Conservation (phyloP, 2,113 vertebrate genomes). For the Mus musculus region DNA sequence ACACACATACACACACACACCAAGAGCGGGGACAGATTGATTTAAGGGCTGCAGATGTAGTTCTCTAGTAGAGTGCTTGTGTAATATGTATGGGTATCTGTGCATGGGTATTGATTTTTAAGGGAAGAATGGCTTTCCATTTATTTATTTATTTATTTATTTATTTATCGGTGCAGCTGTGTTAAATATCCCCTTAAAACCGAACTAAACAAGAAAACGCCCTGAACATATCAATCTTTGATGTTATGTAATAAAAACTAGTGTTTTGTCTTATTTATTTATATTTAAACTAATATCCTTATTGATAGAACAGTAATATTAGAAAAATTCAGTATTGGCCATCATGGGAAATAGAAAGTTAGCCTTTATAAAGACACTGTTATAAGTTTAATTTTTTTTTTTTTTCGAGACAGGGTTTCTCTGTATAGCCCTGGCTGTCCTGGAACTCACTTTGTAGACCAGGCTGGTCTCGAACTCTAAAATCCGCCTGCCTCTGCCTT, state of each 20-base stretch:
- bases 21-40: not conserved
- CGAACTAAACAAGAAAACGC: not conserved
- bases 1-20: no score
- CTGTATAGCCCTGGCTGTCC: no score
- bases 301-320: not conserved
- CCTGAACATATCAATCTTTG: not conserved
- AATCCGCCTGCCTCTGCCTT: no score
- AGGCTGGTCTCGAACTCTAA: no score
- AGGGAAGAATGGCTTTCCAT: not conserved
- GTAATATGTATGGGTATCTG: not conserved
- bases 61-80: not conserved
- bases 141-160: no score
- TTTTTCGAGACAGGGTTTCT: no score
- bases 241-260: not conserved
- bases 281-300: slow-evolving; percentile 40
- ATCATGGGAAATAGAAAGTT: not conserved
- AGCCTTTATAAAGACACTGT: not conserved
- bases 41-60: not conserved
- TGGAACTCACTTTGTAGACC: no score
- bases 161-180: not conserved
- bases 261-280: slow-evolving; percentile 20
- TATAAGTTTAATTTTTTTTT: slow-evolving; percentile 45
- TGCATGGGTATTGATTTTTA: not conserved
- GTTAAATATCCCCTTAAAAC: not conserved
- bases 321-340: not conserved